Evolutionary conservation across 2,888 invertebrate genomes (phyloP), one percentile per base, ranked within the genome.

Genomic region (Cephonodes hylas): DNA sequence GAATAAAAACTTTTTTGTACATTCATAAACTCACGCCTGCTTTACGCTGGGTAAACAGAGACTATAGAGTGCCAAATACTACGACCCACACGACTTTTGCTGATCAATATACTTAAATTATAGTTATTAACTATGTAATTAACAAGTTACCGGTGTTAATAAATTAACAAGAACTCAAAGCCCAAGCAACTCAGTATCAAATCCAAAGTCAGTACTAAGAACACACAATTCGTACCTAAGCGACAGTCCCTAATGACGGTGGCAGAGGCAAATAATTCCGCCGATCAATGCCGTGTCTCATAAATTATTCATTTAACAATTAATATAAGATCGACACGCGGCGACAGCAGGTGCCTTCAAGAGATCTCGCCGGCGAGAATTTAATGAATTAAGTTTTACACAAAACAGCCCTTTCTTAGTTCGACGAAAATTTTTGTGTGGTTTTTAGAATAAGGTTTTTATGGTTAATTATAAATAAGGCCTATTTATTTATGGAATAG

Each of bases 211-310:
- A 60, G 44, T 34, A 57, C 60, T 48, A 1, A n/a, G 13, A 38
- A n/a, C 38, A 45, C n/a, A 61, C 64, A 53, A 59, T 15, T 18
- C 53, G 18, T 20, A 25, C 70, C 70, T 65, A 70, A 68, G 66
- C 69, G 67, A 74, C 63, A 57, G 57, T 15, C 60, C 73, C 75
- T 85, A 86, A 88, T 86, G 84, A 81, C 66, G 69, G 81, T 78
- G 80, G 83, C 83, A n/a, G 81, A 79, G 83, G 79, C 78, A 81
- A 83, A 85, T 87, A 87, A 86, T 84, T 84, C 79, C 64, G 64
- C 72, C 76, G 79, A 83, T 85, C 80, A 80, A 75, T 79, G 79
- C 75, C 76, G 80, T 75, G 79, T 77, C 83, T 85, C 80, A 86
- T 88, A 79, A 87, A 88, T 87, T 83, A 88, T 87, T 86, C 84